phyloP scores from a whole-genome alignment of 2,797 vertebrate species.

The Tokudaia muenninki region DNA sequence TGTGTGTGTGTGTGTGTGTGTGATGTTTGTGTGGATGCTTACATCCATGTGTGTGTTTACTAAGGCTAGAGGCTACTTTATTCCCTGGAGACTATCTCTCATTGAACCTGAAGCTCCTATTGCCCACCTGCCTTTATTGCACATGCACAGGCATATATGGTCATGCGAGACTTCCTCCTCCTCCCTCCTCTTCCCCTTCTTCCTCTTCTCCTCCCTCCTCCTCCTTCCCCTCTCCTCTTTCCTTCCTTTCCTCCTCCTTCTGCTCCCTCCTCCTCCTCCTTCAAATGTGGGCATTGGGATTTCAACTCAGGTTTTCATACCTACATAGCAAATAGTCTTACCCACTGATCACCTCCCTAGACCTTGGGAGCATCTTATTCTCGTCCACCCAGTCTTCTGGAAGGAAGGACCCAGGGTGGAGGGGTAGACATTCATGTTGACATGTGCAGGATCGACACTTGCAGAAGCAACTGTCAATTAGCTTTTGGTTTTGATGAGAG shows the following conservation, averaged over 20 bases:
- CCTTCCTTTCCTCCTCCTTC: neutral
- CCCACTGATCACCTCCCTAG: neutral
- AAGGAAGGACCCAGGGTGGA: neutral
- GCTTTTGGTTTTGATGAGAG: conserved; percentile 44
- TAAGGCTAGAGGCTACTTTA: neutral
- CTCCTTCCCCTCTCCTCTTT: neutral
- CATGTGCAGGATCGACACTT: neutral
- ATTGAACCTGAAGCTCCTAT: neutral
- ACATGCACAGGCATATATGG: neutral
- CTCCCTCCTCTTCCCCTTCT: neutral
- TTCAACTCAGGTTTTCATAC: neutral
- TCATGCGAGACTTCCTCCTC: neutral
- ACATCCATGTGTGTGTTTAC: neutral
- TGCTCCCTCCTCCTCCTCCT: neutral
- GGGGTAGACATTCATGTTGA: neutral
- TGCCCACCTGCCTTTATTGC: neutral
- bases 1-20: neutral
- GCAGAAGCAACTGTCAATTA: conserved; percentile 2
- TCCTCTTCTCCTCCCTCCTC: too few species aligned
- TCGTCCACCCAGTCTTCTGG: neutral
- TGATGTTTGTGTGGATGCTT: neutral
- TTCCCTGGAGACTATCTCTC: neutral
- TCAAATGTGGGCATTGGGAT: neutral
- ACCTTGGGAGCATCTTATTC: neutral
- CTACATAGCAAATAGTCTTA: neutral